A percentile compares a stretch with the other conserved stretches of the same genome.
Evolutionary conservation across 2,797 vertebrate species (phyloP).

Genomic region (Cynopterus sphinx): DNA sequence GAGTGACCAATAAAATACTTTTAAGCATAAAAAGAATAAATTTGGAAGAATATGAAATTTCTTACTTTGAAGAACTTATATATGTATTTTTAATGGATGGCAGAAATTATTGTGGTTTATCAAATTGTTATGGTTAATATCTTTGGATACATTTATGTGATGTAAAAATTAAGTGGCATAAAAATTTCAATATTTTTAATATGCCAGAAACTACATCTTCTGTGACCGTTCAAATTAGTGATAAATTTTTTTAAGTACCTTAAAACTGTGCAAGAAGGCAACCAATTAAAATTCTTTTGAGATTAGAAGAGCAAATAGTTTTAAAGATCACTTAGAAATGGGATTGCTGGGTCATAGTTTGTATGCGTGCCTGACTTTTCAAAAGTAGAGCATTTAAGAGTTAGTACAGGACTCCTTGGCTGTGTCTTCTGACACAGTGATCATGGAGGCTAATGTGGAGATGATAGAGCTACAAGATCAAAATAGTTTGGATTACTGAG

Average conservation of each 20-base stretch:
- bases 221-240: not conserved
- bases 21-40: not conserved
- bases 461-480: not conserved
- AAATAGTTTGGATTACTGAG: not conserved
- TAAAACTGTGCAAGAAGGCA: not conserved
- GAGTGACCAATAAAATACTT: not conserved
- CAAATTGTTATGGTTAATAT: not conserved
- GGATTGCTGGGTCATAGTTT: not conserved
- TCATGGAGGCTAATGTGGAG: not conserved
- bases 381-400: not conserved
- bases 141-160: not conserved
- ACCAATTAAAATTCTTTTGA: not conserved
- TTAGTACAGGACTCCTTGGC: accelerated
- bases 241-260: not conserved
- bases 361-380: not conserved
- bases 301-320: not conserved
- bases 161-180: not conserved
- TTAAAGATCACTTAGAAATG: not conserved
- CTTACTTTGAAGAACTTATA: not conserved
- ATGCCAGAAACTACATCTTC: not conserved
- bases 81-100: not conserved
- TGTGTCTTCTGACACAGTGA: not conserved
- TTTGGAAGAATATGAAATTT: not conserved
- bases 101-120: not conserved
- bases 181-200: not conserved